These are phyloP conservation scores for Lophotriccus pileatus DNA, from an alignment of 2,797 vertebrate species.

Conservation along the genomic window DNA sequence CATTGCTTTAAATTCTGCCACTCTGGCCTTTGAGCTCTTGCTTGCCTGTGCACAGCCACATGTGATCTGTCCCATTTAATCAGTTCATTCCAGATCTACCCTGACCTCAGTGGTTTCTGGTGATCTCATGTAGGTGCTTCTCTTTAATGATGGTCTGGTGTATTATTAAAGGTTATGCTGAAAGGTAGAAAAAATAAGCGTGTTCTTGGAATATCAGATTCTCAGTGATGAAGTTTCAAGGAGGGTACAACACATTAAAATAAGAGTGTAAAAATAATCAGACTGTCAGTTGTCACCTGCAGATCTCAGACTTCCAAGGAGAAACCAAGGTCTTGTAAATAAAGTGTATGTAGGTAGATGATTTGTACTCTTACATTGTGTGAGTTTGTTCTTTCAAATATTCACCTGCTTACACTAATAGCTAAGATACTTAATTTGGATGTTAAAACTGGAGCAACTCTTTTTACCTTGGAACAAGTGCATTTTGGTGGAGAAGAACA, in stretches of 20 bases:
- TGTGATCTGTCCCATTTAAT: background rate
- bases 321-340: rapidly evolving
- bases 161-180: background rate
- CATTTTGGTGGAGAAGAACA: background rate
- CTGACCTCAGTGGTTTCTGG: rapidly evolving
- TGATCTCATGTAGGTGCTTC: background rate
- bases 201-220: background rate
- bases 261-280: background rate
- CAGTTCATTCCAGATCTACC: background rate
- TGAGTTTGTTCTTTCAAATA: background rate
- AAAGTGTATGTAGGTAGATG: background rate
- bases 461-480: background rate
- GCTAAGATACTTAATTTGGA: background rate
- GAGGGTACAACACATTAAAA: background rate
- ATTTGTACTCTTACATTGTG: background rate
- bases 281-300: background rate
- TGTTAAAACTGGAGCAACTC: background rate
- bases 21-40: background rate
- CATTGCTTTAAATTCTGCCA: background rate
- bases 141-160: background rate
- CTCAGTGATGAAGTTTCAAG: background rate
- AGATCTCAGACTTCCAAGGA: background rate
- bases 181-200: background rate
- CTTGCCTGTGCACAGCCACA: background rate
- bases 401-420: background rate